Base-by-base conservation (phyloP, 2,797 vertebrate genomes). In the Chloroceryle inda region DNA sequence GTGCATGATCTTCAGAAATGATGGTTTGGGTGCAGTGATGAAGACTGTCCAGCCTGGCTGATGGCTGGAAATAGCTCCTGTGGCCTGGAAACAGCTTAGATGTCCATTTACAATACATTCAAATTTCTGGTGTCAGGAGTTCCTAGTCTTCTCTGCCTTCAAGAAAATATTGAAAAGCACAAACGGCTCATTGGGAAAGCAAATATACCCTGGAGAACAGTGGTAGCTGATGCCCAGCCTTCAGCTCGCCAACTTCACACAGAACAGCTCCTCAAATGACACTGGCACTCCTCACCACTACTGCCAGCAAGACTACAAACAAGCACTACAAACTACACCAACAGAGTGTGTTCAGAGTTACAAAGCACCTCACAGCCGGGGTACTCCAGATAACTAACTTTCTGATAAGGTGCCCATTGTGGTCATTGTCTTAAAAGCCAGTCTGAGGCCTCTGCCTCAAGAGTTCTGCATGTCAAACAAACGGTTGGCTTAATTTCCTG, bases 261-360 rank as follows among this genome's bases (percentile, higher is more conserved):
- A 2, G 1, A 53, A 21, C 31, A 33, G 16, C 16, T 37, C 7
- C 35, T 6, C 8, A 14, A 2, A 2, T 2, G 29, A 18, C 66
- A 40, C 23, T 5, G 19, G 42, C 42, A 53, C 44, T 8, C 49
- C 2, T n/a, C 37, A 64, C 16, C 29, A 27, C 1, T n/a, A 40
- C 56, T 27, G 66, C 47, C 72, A 85, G 37, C 20, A 38, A 13
- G 42, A 52, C 3, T 4, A 29, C 37, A 64, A n/a, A 47, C 56
- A 55, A 45, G 16, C 45, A 44, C 5, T 4, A 31, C 38, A 67
- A 33, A 49, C 44, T 4, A 17, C 37, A 55, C 7, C 31, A 17
- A 10, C 17, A 44, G 33, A 0, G n/a, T n/a, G n/a, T 55, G 20
- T 29, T 64, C 35, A 38, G 58, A 74, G 44, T n/a, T 29, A 61